Evolutionary conservation across 2,888 invertebrate species (phyloP), one percentile per base, ranked within the genome.

Genomic region (Apodemia duryi): DNA sequence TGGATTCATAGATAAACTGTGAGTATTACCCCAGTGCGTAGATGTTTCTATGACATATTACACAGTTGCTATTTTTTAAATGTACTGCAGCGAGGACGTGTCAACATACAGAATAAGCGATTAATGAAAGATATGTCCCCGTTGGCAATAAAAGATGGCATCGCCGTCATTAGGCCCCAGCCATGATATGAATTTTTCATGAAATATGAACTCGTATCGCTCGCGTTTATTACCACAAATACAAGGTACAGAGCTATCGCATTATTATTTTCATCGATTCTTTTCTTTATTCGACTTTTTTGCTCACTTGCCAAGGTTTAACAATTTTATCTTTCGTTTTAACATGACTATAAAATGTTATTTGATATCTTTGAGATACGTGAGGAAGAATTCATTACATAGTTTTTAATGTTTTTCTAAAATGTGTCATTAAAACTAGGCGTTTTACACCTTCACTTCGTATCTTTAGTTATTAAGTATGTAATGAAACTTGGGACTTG

Each of bases 151-250:
- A 88, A 86, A 87, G 84, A 85, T 83, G 84, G 83, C 81, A 84
- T 84, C 83, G 77, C 80, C 86, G 84, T 91, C 89, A 89, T 91
- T 91, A 91, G 87, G 83, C 79, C 76, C 76, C 79, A 74, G 77
- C 79, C 79, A 79, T 78, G 81, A 78, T 86, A 90, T 90, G 90
- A 90, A 90, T 91, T 88, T 91, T 91, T 91, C 90, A 90, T 91
- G 88, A 88, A 85, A 88, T 88, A 88, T 88, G 80, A 78, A 77
- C 81, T 79, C 78, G 78, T 80, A 82, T 76, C 78, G 77, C 74
- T 76, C 76, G 78, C 77, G 78, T 80, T 83, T 80, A 82, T 80
- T 78, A 78, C 77, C 66, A 67, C 69, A 76, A 76, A 77, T 79
- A 78, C 75, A 78, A 77, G 72, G 75, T 71, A 74, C 74, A 72